Conservation (phyloP, 2,113 vertebrate species). For the Clarias macrocephalus region DNA sequence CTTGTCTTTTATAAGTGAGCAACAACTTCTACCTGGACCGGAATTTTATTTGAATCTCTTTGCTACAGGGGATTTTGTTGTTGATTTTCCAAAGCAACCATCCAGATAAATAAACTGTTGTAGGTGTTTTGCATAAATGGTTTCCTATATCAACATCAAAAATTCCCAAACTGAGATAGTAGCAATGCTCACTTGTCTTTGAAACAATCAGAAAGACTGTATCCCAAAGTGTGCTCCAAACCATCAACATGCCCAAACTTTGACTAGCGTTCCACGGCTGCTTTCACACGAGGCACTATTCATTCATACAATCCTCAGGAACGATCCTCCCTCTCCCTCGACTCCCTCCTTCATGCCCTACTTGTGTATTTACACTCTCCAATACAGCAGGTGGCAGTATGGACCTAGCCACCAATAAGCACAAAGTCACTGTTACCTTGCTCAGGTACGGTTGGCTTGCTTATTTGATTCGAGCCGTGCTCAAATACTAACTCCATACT, state of each 20-base stretch:
- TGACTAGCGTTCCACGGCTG: too few relatives aligned
- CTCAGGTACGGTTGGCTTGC: too few relatives aligned
- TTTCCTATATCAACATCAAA: background rate
- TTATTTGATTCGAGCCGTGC: too few relatives aligned
- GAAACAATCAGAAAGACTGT: background rate
- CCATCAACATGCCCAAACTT: background rate
- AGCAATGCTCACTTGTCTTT: background rate
- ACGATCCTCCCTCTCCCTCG: too few relatives aligned
- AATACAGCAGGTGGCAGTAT: too few relatives aligned
- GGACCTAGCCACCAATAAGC: too few relatives aligned
- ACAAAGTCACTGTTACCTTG: too few relatives aligned
- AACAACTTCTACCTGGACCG: background rate
- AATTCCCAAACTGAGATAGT: background rate
- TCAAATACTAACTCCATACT: too few relatives aligned
- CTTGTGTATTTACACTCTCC: too few relatives aligned
- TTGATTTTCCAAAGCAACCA: background rate
- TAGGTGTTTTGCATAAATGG: background rate
- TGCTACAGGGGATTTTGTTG: background rate
- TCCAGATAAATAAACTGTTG: background rate
- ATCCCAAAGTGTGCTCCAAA: background rate
- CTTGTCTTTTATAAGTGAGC: background rate
- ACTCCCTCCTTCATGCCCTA: too few relatives aligned
- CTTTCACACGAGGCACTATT: too few relatives aligned
- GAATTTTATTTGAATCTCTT: background rate
- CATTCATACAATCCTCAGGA: too few relatives aligned